phyloP scores from a whole-genome alignment of 2,888 invertebrate genomes.

The Strigamia transsilvanica region DNA sequence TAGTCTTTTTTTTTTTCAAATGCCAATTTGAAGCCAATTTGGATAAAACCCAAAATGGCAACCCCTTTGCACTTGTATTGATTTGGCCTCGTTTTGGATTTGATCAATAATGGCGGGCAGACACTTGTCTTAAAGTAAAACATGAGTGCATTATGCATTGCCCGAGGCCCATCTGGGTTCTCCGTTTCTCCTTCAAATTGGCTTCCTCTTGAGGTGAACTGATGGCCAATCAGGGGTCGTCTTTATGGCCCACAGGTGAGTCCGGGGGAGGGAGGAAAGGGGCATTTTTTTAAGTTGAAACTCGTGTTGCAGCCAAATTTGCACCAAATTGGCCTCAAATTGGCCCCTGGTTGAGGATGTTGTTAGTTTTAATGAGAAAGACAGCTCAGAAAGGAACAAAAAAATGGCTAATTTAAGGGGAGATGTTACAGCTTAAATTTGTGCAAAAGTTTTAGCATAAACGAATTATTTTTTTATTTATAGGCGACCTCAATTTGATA shows the following conservation, averaged over 20 bases:
- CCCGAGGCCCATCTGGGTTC: conserved; percentile 43
- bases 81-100: conserved; percentile 47
- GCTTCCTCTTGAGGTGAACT: conserved; percentile 47
- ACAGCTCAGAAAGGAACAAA: conserved; percentile 32
- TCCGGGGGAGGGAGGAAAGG: conserved; percentile 29
- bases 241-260: conserved; percentile 49
- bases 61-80: conserved; percentile 45
- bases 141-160: conserved; percentile 49
- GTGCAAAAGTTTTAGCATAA: conserved; percentile 21
- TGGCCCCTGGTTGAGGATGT: conserved; percentile 48
- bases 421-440: conserved; percentile 40
- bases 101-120: conserved; percentile 48
- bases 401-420: conserved; percentile 43
- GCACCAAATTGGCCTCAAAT: conserved; percentile 49
- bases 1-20: too few relatives aligned
- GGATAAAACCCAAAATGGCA: conserved; percentile 49
- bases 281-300: conserved; percentile 49
- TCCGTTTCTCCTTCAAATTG: conserved; percentile 25
- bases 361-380: conserved; percentile 49
- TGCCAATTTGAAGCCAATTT: conserved; percentile 40
- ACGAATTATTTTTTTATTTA: conserved; percentile 36
- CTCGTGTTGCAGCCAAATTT: conserved; percentile 49
- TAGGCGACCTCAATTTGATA: conserved; percentile 18
- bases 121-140: conserved; percentile 49
- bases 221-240: conserved; percentile 48